These are phyloP conservation scores for Clanis bilineata DNA, from an alignment of 2,888 invertebrate genomes.

Conservation along the genomic window DNA sequence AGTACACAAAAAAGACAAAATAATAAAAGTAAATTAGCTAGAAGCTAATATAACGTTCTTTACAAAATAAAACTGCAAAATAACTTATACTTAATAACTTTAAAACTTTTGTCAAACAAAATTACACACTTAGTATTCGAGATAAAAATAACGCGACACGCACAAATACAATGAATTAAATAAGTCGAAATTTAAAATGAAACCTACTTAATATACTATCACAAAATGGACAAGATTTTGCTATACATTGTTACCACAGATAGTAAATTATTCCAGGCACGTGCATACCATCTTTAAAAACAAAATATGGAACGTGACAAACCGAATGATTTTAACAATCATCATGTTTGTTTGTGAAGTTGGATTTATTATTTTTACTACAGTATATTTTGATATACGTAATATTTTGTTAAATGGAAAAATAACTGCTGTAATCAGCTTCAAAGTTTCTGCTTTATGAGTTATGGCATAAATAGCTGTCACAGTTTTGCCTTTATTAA, in stretches of 20 bases:
- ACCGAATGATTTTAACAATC: too few relatives aligned
- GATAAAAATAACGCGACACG: background rate
- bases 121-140: background rate
- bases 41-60: background rate
- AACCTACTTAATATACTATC: background rate
- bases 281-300: background rate
- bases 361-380: too few relatives aligned
- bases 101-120: background rate
- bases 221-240: slow-evolving; percentile 6
- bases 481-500: too few relatives aligned
- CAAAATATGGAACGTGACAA: too few relatives aligned
- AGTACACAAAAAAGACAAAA: background rate
- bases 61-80: background rate
- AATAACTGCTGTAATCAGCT: too few relatives aligned
- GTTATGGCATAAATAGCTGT: too few relatives aligned
- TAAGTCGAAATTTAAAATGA: slow-evolving; percentile 6
- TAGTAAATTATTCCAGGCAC: background rate
- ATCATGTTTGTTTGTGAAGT: too few relatives aligned
- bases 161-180: background rate
- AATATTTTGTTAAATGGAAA: too few relatives aligned
- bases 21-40: background rate
- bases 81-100: background rate
- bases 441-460: too few relatives aligned
- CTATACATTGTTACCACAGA: background rate
- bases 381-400: too few relatives aligned